Base-by-base conservation (phyloP, 2,113 vertebrate genomes). In the Megalops atlanticus region DNA sequence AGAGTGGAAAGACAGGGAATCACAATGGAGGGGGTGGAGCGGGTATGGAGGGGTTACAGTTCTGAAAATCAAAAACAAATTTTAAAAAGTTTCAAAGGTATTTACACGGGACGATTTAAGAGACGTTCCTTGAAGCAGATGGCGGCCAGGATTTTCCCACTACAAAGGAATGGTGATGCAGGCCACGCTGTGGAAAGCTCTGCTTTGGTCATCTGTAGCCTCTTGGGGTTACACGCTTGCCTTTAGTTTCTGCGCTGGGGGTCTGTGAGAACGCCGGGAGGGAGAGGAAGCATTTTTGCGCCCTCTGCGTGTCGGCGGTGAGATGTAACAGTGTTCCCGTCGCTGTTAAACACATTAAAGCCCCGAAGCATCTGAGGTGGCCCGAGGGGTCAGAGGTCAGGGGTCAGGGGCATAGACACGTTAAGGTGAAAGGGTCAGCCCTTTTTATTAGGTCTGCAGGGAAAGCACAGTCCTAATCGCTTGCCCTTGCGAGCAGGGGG, bases 261-360 rank as follows among this genome's bases (percentile, higher is more conserved):
- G n/a, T n/a, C n/a, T n/a, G 47, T 7, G 6, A 33, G 38, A 80
- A 41, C 18, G 58, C 43, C 27, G n/a, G 10, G 73, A 43, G 2
- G 27, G n/a, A 76, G 76, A 81, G 52, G 39, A 81, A 27, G 80
- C 24, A 33, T 15, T 76, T 40, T 40, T 69, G 80, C 74, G 74
- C 74, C 74, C 74, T 40, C 80, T 81, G 64, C 16, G 73, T 47
- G 58, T 70, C 21, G 4, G 31, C n/a, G 24, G 54, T 24, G 47
- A 74, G 52, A 76, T 69, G 39, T 49, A 6, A n/a, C 36, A 18
- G 18, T 58, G 36, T 54, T 64, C 8, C 78, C 78, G 38, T 27
- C 18, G 33, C 36, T 41, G 47, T 68, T 64, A 3, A 64, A 64
- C 11, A 1, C 58, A 27, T 68, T 45, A 33, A 74, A 31, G 27